These are phyloP conservation scores for Eupithecia vulgata DNA, from an alignment of 2,888 invertebrate genomes.

Conservation along the genomic window DNA sequence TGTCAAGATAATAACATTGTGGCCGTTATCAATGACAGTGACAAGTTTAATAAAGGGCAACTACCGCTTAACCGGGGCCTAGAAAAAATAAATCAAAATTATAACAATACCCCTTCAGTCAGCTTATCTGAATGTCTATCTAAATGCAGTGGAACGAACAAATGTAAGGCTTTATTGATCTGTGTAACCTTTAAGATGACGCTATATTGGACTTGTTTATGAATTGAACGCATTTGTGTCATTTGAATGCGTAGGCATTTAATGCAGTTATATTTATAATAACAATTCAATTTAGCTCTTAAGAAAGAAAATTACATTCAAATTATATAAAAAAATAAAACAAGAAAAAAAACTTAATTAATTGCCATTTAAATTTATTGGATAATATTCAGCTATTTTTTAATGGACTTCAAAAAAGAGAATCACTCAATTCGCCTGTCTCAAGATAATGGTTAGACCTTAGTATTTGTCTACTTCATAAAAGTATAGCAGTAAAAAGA, in stretches of 20 bases:
- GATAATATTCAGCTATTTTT: too few relatives aligned
- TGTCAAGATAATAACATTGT: conserved; percentile 70
- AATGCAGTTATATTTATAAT: neutral
- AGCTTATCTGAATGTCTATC: conserved; percentile 71
- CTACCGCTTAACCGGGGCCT: conserved; percentile 61
- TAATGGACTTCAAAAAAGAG: too few relatives aligned
- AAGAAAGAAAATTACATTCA: too few relatives aligned
- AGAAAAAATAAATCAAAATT: conserved; percentile 67
- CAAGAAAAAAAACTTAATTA: too few relatives aligned
- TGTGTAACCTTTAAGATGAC: conserved; percentile 50
- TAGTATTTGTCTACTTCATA: too few relatives aligned
- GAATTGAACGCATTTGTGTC: conserved; percentile 16
- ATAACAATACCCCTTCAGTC: conserved; percentile 70
- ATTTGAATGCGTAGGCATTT: neutral
- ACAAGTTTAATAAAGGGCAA: conserved; percentile 80
- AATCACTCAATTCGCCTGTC: too few relatives aligned
- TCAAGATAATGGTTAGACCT: too few relatives aligned
- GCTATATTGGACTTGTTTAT: conserved; percentile 25
- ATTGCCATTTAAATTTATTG: too few relatives aligned
- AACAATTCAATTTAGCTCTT: too few relatives aligned
- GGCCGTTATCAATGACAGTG: conserved; percentile 76
- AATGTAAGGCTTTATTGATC: conserved; percentile 63
- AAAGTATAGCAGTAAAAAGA: too few relatives aligned
- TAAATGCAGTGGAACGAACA: conserved; percentile 68
- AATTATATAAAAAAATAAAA: too few relatives aligned